Conservation (phyloP, 2,797 vertebrate species). For the Salarias fasciatus region DNA sequence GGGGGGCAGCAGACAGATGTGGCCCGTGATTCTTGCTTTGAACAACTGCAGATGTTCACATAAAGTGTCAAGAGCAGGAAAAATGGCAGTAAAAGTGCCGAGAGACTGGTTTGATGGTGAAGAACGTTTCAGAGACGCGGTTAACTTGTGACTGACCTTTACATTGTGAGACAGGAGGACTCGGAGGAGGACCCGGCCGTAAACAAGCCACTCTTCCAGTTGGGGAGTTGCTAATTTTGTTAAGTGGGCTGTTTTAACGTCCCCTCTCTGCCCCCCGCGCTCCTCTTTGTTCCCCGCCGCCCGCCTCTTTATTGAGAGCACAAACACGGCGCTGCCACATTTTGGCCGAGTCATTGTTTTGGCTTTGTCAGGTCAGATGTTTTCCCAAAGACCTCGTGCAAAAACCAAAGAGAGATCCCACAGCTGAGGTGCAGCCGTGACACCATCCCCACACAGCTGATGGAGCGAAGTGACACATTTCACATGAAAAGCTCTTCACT, state of each 20-base stretch:
- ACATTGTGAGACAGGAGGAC: slow-evolving; percentile 8
- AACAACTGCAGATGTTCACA: slow-evolving; percentile 22
- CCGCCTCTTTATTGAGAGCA: slow-evolving; percentile 43
- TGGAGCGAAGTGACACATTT: too few species aligned
- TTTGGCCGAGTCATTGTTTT: slow-evolving; percentile 67
- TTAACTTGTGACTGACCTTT: background rate
- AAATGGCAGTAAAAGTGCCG: slow-evolving; percentile 11
- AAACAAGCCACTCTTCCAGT: slow-evolving; percentile 42
- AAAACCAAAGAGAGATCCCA: slow-evolving; percentile 44
- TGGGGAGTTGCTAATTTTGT: slow-evolving; percentile 64
- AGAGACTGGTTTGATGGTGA: background rate
- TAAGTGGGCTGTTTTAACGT: slow-evolving; percentile 59
- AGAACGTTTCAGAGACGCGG: too few species aligned
- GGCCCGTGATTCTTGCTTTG: background rate
- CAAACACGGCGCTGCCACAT: slow-evolving; percentile 47
- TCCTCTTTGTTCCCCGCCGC: slow-evolving; percentile 62
- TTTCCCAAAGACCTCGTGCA: slow-evolving; percentile 59
- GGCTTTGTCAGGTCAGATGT: slow-evolving; percentile 69
- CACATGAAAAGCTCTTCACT: too few species aligned
- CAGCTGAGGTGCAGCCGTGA: background rate
- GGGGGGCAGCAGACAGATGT: slow-evolving; percentile 54
- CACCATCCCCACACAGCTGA: too few species aligned
- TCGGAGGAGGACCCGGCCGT: slow-evolving; percentile 13
- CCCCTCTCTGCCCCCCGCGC: slow-evolving; percentile 50
- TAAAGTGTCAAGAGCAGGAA: slow-evolving; percentile 13